These are phyloP conservation scores for Calameuta pallipes DNA, from an alignment of 2,888 invertebrate species.

Conservation along the genomic window DNA sequence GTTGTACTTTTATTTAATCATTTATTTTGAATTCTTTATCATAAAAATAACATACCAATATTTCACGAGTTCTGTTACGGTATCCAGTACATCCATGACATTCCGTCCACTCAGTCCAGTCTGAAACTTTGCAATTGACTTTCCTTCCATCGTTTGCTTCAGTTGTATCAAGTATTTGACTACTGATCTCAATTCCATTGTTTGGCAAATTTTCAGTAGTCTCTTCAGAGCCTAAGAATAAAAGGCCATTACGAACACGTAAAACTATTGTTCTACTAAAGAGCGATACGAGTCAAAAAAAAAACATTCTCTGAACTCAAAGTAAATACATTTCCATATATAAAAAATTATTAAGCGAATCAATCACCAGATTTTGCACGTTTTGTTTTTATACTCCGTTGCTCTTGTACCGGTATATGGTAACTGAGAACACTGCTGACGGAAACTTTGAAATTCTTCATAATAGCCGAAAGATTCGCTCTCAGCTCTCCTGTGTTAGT, in stretches of 20 bases:
- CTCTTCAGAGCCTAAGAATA: not conserved
- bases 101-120: constrained; percentile 86
- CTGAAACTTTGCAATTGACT: constrained; percentile 77
- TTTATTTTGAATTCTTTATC: not conserved
- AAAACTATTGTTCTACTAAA: not conserved
- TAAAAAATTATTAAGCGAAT: not conserved
- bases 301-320: not conserved
- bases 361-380: constrained; percentile 56
- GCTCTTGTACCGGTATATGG: constrained; percentile 57
- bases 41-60: constrained; percentile 45
- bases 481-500: constrained; percentile 41
- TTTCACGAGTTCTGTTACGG: constrained; percentile 62
- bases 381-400: constrained; percentile 53
- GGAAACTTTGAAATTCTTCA: constrained; percentile 59
- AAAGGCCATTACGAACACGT: not conserved
- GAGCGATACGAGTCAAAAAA: not conserved
- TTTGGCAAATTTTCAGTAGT: not conserved
- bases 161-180: constrained; percentile 48
- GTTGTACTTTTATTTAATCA: constrained; percentile 9
- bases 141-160: constrained; percentile 38
- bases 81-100: constrained; percentile 82
- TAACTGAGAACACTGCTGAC: constrained; percentile 62
- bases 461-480: constrained; percentile 41
- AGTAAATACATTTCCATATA: not conserved
- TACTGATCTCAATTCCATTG: constrained; percentile 51